Evolutionary conservation across 2,113 vertebrate species (phyloP).

Genomic region (Lophochroa leadbeateri): DNA sequence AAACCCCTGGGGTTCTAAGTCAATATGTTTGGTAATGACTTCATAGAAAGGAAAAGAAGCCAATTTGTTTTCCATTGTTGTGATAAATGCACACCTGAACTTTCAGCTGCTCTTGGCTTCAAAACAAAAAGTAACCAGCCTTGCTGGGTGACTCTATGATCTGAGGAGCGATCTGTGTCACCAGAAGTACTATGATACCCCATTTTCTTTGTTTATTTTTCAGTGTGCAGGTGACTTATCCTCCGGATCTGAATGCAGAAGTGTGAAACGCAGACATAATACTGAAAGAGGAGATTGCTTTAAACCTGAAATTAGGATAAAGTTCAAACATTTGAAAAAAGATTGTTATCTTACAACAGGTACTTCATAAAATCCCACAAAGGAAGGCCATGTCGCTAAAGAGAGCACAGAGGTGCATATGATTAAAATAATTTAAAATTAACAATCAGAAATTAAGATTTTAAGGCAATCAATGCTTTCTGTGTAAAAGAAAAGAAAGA

Average conservation of each 20-base stretch:
- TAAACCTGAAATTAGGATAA: neutral
- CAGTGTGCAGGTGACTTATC: neutral
- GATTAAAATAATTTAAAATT: neutral
- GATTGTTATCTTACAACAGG: neutral
- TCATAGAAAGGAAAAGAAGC: conserved; percentile 71
- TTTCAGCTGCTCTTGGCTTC: conserved; percentile 64
- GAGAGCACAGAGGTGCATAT: neutral
- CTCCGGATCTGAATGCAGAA: neutral
- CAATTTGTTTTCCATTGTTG: conserved; percentile 71
- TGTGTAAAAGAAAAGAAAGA: neutral
- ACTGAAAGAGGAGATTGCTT: neutral
- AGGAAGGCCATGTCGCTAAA: neutral
- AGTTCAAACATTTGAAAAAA: neutral
- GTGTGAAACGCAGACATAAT: neutral
- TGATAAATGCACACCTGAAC: conserved; percentile 74
- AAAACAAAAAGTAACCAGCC: conserved; percentile 28
- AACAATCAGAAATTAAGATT: neutral
- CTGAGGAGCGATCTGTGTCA: neutral
- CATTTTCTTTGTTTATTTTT: neutral
- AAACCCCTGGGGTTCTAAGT: conserved; percentile 73
- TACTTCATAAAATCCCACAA: neutral
- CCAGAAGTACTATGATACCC: neutral
- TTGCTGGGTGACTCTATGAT: neutral
- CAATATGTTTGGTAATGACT: conserved; percentile 82
- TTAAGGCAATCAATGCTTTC: neutral